A percentile compares a stretch with the other conserved stretches of the same genome.
These are phyloP conservation scores for Amblyraja radiata DNA, from an alignment of 2,797 vertebrate genomes.

Conservation along the genomic window DNA sequence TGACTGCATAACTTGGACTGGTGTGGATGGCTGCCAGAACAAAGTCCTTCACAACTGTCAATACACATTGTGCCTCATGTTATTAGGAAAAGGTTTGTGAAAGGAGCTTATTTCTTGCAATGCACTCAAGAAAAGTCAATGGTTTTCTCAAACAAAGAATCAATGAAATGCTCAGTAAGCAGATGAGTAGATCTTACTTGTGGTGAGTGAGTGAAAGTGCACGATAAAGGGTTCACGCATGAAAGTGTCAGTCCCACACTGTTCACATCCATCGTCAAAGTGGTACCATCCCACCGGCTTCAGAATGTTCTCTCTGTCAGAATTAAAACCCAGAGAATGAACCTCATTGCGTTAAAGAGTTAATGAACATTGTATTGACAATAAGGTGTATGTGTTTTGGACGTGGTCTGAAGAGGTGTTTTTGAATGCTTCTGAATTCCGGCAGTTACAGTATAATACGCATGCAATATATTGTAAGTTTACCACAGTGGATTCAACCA, in stretches of 20 bases:
- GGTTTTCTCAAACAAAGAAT: background rate
- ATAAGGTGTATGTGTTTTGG: background rate
- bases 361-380: background rate
- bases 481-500: background rate
- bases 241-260: conserved; percentile 43
- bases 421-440: background rate
- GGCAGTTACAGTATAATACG: background rate
- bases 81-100: background rate
- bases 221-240: conserved; percentile 44
- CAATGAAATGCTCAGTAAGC: background rate
- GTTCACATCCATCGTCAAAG: conserved; percentile 43
- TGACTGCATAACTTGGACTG: conserved; percentile 43
- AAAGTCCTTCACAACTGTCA: conserved; percentile 42
- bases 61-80: background rate
- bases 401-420: background rate
- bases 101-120: background rate
- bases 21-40: conserved; percentile 42
- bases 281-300: conserved; percentile 44
- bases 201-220: conserved; percentile 41
- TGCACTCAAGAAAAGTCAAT: background rate
- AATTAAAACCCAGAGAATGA: background rate
- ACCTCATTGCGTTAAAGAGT: background rate
- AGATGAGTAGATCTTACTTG: conserved; percentile 35
- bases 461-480: background rate
- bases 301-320: conserved; percentile 42